Percentiles rank a stretch among this genome's conserved stretches.
phyloP scores from a whole-genome alignment of 2,113 vertebrate species.

The Eurypyga helias region DNA sequence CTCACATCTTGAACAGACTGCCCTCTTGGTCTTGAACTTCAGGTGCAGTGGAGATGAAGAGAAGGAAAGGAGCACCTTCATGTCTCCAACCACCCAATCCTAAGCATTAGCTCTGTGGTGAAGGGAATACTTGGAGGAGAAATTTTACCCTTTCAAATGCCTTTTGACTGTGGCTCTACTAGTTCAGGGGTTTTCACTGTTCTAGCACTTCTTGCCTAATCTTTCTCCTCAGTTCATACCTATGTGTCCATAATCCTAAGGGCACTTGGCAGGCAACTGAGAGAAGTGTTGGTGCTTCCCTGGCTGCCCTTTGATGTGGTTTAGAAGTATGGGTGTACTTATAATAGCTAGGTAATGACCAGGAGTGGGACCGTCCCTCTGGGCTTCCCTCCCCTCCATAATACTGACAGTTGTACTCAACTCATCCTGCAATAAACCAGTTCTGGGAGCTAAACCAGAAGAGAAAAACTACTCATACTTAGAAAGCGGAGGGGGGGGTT shows the following conservation, averaged over 20 bases:
- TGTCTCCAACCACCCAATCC: background rate
- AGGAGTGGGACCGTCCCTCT: background rate
- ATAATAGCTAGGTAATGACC: background rate
- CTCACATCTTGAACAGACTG: background rate
- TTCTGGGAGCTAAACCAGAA: constrained; percentile 4
- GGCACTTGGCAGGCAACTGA: background rate
- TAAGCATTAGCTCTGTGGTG: background rate
- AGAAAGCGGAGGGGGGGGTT: too few species aligned
- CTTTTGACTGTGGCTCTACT: background rate
- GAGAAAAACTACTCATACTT: background rate
- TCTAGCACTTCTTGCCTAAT: background rate
- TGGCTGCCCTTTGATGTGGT: constrained; percentile 35
- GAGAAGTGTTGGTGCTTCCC: background rate
- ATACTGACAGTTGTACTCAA: background rate
- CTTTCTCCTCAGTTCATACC: background rate
- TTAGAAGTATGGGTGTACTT: background rate
- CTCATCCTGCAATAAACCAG: background rate
- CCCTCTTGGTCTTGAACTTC: background rate
- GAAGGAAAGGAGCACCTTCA: background rate
- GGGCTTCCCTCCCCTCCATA: background rate
- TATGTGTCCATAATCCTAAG: background rate
- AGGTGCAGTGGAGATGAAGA: background rate
- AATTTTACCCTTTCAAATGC: background rate
- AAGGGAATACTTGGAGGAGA: background rate
- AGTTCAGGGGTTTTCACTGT: background rate